Evolutionary conservation across 1,140 invertebrate genomes (phyloP).

Genomic region (Platorchestia sp.): DNA sequence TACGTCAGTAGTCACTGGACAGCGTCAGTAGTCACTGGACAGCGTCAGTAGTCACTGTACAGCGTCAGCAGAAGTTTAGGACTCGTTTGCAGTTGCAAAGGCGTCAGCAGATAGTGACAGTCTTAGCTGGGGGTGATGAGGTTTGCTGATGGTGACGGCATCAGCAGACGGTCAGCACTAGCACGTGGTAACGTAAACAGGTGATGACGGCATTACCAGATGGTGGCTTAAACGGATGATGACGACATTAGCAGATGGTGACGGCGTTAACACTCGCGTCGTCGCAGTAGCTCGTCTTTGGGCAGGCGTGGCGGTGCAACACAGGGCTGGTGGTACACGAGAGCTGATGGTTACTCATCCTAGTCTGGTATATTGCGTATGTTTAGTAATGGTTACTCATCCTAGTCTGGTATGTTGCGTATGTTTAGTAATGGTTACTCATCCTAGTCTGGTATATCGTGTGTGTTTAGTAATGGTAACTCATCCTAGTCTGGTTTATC

Average conservation of each 20-base stretch:
- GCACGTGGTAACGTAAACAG: neutral
- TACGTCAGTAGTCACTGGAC: neutral
- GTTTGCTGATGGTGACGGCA: neutral
- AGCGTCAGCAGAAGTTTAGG: no score
- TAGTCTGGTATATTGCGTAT: no score
- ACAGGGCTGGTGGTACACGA: neutral
- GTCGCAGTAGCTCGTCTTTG: neutral
- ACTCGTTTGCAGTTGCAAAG: no score
- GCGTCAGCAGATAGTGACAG: neutral
- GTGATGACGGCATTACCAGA: neutral
- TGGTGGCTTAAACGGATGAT: neutral
- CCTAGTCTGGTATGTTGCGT: no score
- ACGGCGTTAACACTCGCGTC: conserved; percentile 3
- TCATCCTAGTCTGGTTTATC: no score
- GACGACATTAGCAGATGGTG: neutral
- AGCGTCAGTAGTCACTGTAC: neutral
- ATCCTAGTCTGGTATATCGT: no score
- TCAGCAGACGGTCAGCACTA: neutral
- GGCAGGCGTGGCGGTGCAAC: neutral
- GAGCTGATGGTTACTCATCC: neutral
- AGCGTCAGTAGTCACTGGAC: neutral
- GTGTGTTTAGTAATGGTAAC: no score
- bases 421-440: no score
- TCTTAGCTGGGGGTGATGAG: neutral
- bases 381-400: no score